These are phyloP conservation scores for Platyscapa corneri DNA, from an alignment of 1,140 invertebrate genomes.

Conservation along the genomic window DNA sequence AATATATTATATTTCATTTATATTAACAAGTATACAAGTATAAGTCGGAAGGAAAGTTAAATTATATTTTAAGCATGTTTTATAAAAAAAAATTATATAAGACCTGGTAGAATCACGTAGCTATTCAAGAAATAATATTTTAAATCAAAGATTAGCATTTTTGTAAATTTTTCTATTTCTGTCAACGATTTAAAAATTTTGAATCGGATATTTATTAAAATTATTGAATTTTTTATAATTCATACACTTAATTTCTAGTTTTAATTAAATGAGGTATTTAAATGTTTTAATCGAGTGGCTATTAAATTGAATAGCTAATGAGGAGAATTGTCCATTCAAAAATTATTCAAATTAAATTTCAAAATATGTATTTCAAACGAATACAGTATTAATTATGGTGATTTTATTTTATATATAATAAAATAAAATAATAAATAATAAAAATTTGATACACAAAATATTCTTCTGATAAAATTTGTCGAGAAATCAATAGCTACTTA, in stretches of 20 bases:
- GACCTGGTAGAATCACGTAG: too few relatives aligned
- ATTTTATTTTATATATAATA: neutral
- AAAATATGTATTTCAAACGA: neutral
- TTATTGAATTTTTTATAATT: neutral
- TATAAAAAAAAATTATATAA: too few relatives aligned
- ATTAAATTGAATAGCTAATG: neutral
- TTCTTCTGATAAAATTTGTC: neutral
- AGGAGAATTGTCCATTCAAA: neutral
- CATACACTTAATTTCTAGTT: neutral
- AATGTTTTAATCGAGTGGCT: constrained; percentile 9
- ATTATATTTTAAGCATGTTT: too few relatives aligned
- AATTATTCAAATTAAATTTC: neutral
- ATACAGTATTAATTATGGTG: neutral
- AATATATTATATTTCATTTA: too few relatives aligned
- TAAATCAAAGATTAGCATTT: too few relatives aligned
- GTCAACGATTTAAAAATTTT: too few relatives aligned
- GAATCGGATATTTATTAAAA: too few relatives aligned
- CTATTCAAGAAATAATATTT: too few relatives aligned
- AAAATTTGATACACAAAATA: neutral
- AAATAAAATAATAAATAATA: neutral
- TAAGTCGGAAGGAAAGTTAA: too few relatives aligned
- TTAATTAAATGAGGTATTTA: neutral
- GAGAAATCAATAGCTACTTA: neutral
- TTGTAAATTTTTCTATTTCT: too few relatives aligned
- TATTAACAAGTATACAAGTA: too few relatives aligned